These are phyloP conservation scores for Phrynosoma platyrhinos DNA, from an alignment of 2,113 vertebrate species.

Conservation along the genomic window DNA sequence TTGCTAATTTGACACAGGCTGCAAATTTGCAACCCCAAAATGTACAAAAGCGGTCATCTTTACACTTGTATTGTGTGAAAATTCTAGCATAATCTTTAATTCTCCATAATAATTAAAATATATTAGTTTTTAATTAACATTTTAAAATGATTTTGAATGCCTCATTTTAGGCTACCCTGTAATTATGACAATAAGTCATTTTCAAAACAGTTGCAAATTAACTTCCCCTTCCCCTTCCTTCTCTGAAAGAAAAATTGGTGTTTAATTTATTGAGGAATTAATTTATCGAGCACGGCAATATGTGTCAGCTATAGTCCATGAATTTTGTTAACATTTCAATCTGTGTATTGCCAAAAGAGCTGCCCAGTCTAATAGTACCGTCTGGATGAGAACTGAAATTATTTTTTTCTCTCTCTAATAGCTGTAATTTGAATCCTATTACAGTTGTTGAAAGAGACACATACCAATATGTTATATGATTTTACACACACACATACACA, in stretches of 20 bases:
- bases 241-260: neutral
- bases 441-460: neutral
- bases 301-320: slow-evolving; percentile 7
- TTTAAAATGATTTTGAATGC: slow-evolving; percentile 21
- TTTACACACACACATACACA: too few species aligned
- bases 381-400: neutral
- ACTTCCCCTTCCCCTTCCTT: slow-evolving; percentile 20
- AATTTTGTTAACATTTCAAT: neutral
- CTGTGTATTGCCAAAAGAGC: neutral
- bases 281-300: slow-evolving; percentile 1
- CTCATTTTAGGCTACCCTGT: slow-evolving; percentile 58
- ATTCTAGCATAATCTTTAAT: slow-evolving; percentile 12
- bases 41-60: slow-evolving; percentile 37
- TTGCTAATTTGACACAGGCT: slow-evolving; percentile 52
- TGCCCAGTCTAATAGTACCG: neutral
- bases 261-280: slow-evolving; percentile 21
- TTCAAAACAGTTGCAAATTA: slow-evolving; percentile 45
- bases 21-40: neutral
- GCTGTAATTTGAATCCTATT: neutral
- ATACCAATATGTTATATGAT: too few species aligned
- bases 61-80: slow-evolving; percentile 30
- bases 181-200: slow-evolving; percentile 68
- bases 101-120: neutral
- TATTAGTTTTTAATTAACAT: neutral
- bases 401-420: neutral